Percentiles rank a stretch among this genome's conserved stretches.
Conservation (phyloP, 2,113 vertebrate genomes). For the Pantherophis guttatus region DNA sequence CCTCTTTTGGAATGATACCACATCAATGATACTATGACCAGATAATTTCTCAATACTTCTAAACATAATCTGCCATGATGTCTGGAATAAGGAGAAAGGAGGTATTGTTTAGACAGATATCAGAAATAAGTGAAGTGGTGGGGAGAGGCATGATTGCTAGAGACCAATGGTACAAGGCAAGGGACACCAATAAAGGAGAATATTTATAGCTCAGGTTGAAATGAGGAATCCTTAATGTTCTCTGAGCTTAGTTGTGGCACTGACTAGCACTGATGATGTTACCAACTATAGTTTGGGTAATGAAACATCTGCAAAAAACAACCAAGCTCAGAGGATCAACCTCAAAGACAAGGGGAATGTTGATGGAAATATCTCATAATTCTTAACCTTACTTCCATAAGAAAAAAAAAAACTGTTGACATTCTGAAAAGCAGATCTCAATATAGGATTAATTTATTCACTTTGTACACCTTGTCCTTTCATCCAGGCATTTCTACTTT, state of each 20-base stretch:
- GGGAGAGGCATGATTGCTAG: no score
- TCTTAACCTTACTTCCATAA: not conserved
- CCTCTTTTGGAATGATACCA: not conserved
- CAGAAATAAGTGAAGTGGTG: no score
- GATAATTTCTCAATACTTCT: no score
- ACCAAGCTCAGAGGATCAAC: not conserved
- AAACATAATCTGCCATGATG: no score
- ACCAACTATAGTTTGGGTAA: not conserved
- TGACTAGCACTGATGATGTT: not conserved
- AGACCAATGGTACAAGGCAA: no score
- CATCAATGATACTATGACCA: no score
- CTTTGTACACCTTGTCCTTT: not conserved
- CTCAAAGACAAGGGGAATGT: not conserved
- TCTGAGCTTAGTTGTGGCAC: not conserved
- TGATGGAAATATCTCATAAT: not conserved
- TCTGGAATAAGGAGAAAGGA: no score
- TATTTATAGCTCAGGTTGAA: no score
- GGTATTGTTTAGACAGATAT: no score
- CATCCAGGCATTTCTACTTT: not conserved
- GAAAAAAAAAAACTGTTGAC: not conserved
- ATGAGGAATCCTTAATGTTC: no score
- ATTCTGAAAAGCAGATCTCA: not conserved
- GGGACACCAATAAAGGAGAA: no score
- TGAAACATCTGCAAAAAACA: not conserved
- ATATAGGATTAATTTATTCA: not conserved